These are phyloP conservation scores for Siniperca undulata DNA, from an alignment of 2,797 vertebrate species.

Conservation along the genomic window DNA sequence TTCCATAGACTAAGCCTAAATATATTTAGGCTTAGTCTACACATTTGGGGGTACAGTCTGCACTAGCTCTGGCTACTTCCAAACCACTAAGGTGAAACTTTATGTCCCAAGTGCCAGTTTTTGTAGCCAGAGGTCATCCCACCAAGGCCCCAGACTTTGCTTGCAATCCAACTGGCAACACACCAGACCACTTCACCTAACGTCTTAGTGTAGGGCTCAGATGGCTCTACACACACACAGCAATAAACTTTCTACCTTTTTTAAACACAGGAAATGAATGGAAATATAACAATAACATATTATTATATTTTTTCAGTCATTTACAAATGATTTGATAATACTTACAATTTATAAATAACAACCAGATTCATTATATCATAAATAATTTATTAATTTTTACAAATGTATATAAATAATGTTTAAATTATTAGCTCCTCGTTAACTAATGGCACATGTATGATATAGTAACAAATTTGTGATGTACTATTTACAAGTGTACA, in stretches of 20 bases:
- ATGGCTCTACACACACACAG: too few species aligned
- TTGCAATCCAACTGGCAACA: background rate
- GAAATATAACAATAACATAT: background rate
- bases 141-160: background rate
- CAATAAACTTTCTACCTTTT: too few species aligned
- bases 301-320: background rate
- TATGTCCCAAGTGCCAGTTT: background rate
- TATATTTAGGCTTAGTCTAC: background rate
- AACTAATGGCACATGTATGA: background rate
- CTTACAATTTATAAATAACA: background rate
- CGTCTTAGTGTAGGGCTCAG: too few species aligned
- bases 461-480: background rate
- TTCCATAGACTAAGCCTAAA: background rate
- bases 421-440: background rate
- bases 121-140: background rate
- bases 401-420: background rate
- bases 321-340: background rate
- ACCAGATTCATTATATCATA: background rate
- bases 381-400: background rate
- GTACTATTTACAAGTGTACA: background rate
- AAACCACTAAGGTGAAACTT: background rate
- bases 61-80: background rate
- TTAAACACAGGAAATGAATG: too few species aligned
- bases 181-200: background rate
- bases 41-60: background rate